Conservation (phyloP, 2,113 vertebrate species). For the Nothobranchius furzeri region DNA sequence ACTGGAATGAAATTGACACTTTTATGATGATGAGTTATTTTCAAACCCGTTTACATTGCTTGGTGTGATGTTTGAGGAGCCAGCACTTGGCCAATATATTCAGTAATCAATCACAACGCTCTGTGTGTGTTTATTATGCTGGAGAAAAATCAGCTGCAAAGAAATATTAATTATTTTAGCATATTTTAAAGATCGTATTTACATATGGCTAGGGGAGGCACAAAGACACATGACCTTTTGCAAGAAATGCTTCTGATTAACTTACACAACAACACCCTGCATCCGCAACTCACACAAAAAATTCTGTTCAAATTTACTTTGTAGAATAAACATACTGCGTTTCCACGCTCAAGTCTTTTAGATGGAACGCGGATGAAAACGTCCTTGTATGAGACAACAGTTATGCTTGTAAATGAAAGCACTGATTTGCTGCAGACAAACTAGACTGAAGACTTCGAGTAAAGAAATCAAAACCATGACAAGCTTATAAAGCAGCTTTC, state of each 20-base stretch:
- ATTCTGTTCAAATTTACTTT: background rate
- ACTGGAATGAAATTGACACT: background rate
- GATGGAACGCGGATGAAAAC: conserved; percentile 14
- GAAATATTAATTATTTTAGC: conserved; percentile 26
- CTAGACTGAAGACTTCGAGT: conserved; percentile 42
- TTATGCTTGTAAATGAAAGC: conserved; percentile 44
- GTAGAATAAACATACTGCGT: conserved; percentile 21
- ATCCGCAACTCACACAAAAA: conserved; percentile 4
- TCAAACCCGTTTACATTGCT: conserved; percentile 22
- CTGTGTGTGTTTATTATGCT: conserved; percentile 35
- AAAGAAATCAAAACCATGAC: conserved; percentile 68
- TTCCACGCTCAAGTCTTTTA: conserved; percentile 13
- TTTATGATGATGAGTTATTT: background rate
- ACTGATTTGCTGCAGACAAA: conserved; percentile 39
- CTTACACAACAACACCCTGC: background rate
- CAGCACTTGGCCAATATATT: conserved; percentile 51
- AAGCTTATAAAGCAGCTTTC: conserved; percentile 62
- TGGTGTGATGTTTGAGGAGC: conserved; percentile 43
- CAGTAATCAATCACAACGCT: conserved; percentile 48
- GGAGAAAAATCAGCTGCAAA: conserved; percentile 14
- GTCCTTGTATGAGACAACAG: conserved; percentile 28
- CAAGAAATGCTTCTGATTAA: conserved; percentile 6
- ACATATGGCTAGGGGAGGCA: background rate
- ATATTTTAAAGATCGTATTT: background rate
- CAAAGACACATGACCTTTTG: background rate